phyloP scores from a whole-genome alignment of 2,888 invertebrate species.

The Argyresthia goedartella region DNA sequence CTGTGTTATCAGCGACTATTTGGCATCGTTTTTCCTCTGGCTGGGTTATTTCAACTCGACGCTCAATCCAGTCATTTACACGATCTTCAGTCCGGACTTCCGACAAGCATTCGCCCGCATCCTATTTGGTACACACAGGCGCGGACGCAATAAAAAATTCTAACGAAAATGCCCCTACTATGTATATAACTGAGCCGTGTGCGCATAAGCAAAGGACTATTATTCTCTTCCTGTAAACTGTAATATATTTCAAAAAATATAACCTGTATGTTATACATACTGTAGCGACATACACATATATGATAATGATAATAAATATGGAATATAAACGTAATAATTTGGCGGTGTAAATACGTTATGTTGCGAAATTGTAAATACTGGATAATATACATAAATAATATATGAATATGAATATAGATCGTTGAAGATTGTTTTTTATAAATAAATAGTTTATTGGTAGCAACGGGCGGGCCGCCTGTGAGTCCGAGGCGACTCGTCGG shows the following conservation, averaged over 20 bases:
- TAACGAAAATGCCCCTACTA: conserved; percentile 58
- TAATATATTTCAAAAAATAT: conserved; percentile 53
- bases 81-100: conserved; percentile 95
- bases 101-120: conserved; percentile 91
- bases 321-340: conserved; percentile 32
- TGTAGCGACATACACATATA: conserved; percentile 11
- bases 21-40: conserved; percentile 87
- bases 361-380: conserved; percentile 53
- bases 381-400: conserved; percentile 26
- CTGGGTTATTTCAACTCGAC: conserved; percentile 93
- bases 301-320: not conserved
- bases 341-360: conserved; percentile 58
- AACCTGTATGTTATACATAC: conserved; percentile 64
- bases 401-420: conserved; percentile 28
- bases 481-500: conserved; percentile 55
- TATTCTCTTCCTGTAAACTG: conserved; percentile 50
- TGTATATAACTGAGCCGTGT: conserved; percentile 41
- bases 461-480: conserved; percentile 41
- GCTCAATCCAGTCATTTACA: conserved; percentile 92
- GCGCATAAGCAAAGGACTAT: conserved; percentile 29
- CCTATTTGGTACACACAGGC: conserved; percentile 75
- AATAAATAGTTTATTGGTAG: conserved; percentile 36
- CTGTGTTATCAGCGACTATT: conserved; percentile 78
- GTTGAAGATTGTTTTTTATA: conserved; percentile 64
- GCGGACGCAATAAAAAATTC: conserved; percentile 65